A percentile compares a stretch with the other conserved stretches of the same genome.
Conservation (phyloP, 2,113 vertebrate genomes). For the Hippolais icterina region DNA sequence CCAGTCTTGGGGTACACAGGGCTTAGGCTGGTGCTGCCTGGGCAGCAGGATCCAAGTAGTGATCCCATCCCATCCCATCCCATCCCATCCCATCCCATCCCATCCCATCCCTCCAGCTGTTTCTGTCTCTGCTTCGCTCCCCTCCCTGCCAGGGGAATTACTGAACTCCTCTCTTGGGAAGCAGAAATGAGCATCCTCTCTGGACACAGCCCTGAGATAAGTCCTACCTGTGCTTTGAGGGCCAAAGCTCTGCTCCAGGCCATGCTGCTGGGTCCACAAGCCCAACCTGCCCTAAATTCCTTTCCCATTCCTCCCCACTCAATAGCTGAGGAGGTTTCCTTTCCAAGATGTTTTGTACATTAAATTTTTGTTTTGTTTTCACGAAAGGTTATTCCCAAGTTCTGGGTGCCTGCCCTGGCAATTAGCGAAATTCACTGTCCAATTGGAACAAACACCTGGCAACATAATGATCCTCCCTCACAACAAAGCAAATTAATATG, state of each 20-base stretch:
- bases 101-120: background rate
- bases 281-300: background rate
- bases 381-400: background rate
- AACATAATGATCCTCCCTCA: background rate
- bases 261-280: rapidly evolving
- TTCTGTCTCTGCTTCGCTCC: background rate
- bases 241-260: background rate
- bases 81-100: background rate
- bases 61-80: background rate
- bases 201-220: background rate
- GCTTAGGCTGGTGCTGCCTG: background rate
- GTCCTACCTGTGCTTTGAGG: background rate
- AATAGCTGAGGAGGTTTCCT: background rate
- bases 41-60: background rate
- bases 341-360: background rate
- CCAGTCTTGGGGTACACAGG: background rate
- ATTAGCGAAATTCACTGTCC: slow-evolving; percentile 3
- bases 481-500: slow-evolving; percentile 11
- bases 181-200: background rate
- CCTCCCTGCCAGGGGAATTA: background rate
- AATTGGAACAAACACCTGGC: slow-evolving; percentile 26
- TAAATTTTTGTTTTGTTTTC: background rate
- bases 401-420: background rate
- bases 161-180: background rate
- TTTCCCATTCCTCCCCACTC: background rate